These are phyloP conservation scores for Pogonognathellus flavescens DNA, from an alignment of 1,140 invertebrate genomes.

Conservation along the genomic window DNA sequence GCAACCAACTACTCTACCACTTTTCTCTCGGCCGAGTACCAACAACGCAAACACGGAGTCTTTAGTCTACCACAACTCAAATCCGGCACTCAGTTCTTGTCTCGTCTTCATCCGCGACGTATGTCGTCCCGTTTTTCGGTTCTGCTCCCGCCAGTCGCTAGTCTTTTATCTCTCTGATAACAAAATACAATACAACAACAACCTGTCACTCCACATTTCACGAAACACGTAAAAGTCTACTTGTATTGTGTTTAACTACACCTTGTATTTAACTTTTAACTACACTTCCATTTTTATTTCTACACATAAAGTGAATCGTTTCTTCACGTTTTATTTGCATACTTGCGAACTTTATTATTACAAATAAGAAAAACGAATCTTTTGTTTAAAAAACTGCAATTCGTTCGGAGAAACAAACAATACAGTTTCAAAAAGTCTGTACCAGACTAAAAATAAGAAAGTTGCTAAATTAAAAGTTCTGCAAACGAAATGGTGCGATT, in stretches of 20 bases:
- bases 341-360: too few relatives aligned
- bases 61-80: conserved; percentile 43
- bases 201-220: neutral
- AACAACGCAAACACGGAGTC: conserved; percentile 26
- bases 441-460: too few relatives aligned
- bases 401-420: too few relatives aligned
- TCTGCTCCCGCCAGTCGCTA: neutral
- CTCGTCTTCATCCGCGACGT: conserved; percentile 37
- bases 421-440: too few relatives aligned
- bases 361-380: too few relatives aligned
- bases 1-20: neutral
- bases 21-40: neutral
- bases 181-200: neutral
- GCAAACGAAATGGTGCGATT: conserved; percentile 38
- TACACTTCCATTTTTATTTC: neutral
- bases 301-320: neutral
- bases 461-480: too few relatives aligned
- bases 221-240: neutral
- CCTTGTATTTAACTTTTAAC: too few relatives aligned
- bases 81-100: conserved; percentile 36
- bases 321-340: neutral
- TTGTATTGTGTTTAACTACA: neutral
- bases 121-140: neutral
- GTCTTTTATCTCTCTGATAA: neutral
- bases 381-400: too few relatives aligned